phyloP scores from a whole-genome alignment of 2,113 vertebrate species.

The Hepsetus odoe region DNA sequence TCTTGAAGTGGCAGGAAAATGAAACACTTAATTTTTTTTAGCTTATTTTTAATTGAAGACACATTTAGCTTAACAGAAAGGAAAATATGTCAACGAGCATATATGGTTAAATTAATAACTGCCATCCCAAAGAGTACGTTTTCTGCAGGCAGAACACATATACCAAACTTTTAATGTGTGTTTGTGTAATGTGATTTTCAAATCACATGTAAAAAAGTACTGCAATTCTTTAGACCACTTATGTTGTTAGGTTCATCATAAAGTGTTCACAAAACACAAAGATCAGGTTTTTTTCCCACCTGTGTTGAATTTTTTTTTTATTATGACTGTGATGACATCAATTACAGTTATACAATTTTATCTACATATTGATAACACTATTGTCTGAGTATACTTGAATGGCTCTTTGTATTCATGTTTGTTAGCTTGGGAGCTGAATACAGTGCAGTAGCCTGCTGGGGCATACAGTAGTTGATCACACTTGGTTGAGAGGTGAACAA shows the following conservation, averaged over 20 bases:
- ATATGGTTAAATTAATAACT: no score
- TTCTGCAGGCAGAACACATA: no score
- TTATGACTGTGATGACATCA: no score
- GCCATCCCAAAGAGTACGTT: no score
- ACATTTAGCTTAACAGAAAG: not conserved
- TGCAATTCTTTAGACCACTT: no score
- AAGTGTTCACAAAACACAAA: no score
- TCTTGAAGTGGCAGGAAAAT: not conserved
- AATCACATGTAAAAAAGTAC: no score
- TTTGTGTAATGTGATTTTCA: no score
- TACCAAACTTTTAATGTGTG: no score
- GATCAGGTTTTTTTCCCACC: no score
- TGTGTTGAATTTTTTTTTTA: no score
- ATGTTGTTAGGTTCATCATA: no score
- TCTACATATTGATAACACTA: not conserved
- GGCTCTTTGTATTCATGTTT: slow-evolving; percentile 27
- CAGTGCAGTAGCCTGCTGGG: slow-evolving; percentile 72
- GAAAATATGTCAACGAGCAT: not conserved
- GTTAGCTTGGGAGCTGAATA: slow-evolving; percentile 49
- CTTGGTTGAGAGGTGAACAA: slow-evolving; percentile 61
- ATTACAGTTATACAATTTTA: not conserved
- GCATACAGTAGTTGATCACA: slow-evolving; percentile 54
- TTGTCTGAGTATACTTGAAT: slow-evolving; percentile 8
- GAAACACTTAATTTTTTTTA: not conserved
- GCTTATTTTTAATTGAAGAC: not conserved